Base-by-base conservation (phyloP, 2,888 invertebrate genomes). In the Polyommatus icarus region DNA sequence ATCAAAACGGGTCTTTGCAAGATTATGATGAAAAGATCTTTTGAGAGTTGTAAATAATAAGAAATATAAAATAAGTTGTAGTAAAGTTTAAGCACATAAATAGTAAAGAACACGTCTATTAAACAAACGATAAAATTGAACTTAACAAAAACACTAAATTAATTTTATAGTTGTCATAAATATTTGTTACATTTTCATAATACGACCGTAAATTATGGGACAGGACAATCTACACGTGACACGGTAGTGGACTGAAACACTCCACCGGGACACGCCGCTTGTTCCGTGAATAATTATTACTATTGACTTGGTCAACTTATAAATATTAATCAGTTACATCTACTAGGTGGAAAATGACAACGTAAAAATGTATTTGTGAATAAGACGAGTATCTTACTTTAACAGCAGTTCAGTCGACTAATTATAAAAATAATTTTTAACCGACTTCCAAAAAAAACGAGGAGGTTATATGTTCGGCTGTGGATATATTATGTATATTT, bases 221-320 rank as follows among this genome's bases (percentile, higher is more conserved):
- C 40, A 32, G 67, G 29, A 32, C 67, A 67, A 32, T 72, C 40
- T 72, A 72, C 40, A 72, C 20, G 20, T 72, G 72, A 72, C 72
- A 72, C 20, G 40, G 40, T 40, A 40, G 72, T 72, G 36, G 71
- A 72, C 36, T 72, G 40, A 24, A 72, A 8, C 15, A 20, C 40
- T 72, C 72, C 72, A 10, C 72, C 36, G 72, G 72, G 72, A 72
- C 36, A 36, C n/a, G 88, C 90, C 91, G 90, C 91, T 92, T 93
- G 92, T 92, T 92, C 90, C 90, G 92, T 91, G 92, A 93, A 92
- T 93, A 92, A 92, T 93, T 92, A 93, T 91, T 90, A 89, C 89
- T 89, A 87, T 89, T 87, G 89, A 90, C 90, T 90, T 90, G 87
- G 86, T 85, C 87, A 40, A 40, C 36, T 10, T 71, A 71, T 72